phyloP scores from a whole-genome alignment of 2,797 vertebrate genomes.

The Eulemur albifrons region DNA sequence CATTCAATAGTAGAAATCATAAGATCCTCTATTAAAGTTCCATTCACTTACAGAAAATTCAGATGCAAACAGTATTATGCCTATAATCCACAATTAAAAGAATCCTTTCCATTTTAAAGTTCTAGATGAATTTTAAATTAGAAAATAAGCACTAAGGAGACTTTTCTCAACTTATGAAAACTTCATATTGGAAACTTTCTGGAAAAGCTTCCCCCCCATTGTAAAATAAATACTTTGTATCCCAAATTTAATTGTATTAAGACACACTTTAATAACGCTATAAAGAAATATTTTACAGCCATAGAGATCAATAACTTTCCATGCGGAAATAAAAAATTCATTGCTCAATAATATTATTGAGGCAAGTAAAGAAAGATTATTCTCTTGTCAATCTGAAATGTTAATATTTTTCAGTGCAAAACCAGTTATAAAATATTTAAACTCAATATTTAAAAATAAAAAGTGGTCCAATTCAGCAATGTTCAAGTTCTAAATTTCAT shows the following conservation, averaged over 20 bases:
- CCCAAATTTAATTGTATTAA: constrained; percentile 79
- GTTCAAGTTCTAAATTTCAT: constrained; percentile 65
- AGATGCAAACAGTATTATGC: constrained; percentile 59
- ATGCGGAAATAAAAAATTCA: constrained; percentile 78
- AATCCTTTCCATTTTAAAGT: constrained; percentile 70
- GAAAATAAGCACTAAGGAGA: constrained; percentile 68
- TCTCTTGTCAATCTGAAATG: constrained; percentile 72
- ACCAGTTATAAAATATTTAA: constrained; percentile 77
- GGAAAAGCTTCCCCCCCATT: constrained; percentile 61
- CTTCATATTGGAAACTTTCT: constrained; percentile 63
- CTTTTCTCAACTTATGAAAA: constrained; percentile 65
- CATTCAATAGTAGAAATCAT: constrained; percentile 52
- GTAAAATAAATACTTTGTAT: constrained; percentile 82
- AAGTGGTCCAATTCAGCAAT: constrained; percentile 79
- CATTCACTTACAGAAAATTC: constrained; percentile 65
- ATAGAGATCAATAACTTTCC: constrained; percentile 78
- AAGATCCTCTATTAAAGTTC: constrained; percentile 66
- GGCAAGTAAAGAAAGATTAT: constrained; percentile 72
- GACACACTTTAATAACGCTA: constrained; percentile 79
- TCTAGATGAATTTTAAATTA: constrained; percentile 71
- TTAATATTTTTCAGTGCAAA: constrained; percentile 78
- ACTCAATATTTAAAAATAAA: constrained; percentile 81
- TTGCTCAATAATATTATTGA: constrained; percentile 74
- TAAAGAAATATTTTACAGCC: constrained; percentile 78
- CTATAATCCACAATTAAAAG: constrained; percentile 62